Conservation (phyloP, 1,140 invertebrate genomes). For the Orussus abietinus region DNA sequence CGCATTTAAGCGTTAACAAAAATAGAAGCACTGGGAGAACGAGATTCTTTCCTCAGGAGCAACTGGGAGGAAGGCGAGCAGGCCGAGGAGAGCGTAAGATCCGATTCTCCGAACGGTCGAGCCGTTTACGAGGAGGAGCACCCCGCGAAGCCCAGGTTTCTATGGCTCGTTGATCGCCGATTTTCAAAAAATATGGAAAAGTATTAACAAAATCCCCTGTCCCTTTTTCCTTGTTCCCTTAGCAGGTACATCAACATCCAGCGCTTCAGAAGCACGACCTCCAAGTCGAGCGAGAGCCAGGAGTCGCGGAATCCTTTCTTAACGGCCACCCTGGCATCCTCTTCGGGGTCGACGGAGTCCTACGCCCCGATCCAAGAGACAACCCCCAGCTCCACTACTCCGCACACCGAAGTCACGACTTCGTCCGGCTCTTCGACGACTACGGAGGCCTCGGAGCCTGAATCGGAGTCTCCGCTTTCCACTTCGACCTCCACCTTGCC, state of each 20-base stretch:
- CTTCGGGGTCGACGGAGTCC: too few species aligned
- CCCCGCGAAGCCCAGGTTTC: conserved; percentile 37
- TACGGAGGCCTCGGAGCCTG: conserved; percentile 33
- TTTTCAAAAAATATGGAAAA: too few species aligned
- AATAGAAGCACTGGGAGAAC: not conserved
- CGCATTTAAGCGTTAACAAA: not conserved
- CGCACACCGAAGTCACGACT: too few species aligned
- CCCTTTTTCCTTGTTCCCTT: conserved; percentile 3
- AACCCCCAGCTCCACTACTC: too few species aligned
- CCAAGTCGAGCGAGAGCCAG: conserved; percentile 11
- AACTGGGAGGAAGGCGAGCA: too few species aligned
- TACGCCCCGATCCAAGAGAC: too few species aligned
- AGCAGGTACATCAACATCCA: conserved; percentile 52
- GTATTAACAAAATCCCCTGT: not conserved
- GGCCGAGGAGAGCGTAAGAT: conserved; percentile 19
- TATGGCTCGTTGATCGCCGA: too few species aligned
- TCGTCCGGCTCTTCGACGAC: conserved; percentile 41
- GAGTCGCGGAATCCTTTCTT: too few species aligned
- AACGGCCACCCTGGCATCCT: too few species aligned
- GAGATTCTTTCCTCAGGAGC: too few species aligned
- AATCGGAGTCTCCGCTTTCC: too few species aligned
- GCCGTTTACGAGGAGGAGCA: conserved; percentile 19
- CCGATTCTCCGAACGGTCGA: conserved; percentile 15
- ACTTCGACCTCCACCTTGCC: conserved; percentile 40
- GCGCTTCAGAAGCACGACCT: conserved; percentile 48